Percentiles rank a stretch among this genome's conserved stretches.
Conservation (phyloP, 2,797 vertebrate species). For the Morus bassanus region DNA sequence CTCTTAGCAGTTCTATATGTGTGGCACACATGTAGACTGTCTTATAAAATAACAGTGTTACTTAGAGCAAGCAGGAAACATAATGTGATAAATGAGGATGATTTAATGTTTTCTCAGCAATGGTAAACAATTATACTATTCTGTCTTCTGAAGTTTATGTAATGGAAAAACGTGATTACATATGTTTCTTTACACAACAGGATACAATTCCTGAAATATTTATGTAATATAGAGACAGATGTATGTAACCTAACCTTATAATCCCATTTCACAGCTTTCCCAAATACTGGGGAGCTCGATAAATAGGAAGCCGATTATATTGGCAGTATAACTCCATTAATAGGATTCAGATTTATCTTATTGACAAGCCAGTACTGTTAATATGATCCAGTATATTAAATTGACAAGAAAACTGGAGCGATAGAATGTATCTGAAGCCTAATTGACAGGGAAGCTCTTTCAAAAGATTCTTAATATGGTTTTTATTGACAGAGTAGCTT, state of each 20-base stretch:
- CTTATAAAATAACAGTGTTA: neutral
- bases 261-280: constrained; percentile 80
- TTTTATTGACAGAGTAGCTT: constrained; percentile 81
- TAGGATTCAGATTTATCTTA: constrained; percentile 82
- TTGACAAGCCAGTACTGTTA: constrained; percentile 80
- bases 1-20: neutral
- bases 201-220: constrained; percentile 82
- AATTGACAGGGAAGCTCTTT: constrained; percentile 83
- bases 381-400: constrained; percentile 81
- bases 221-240: constrained; percentile 80
- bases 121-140: constrained; percentile 63
- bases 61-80: neutral
- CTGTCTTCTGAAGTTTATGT: constrained; percentile 77
- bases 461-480: constrained; percentile 79
- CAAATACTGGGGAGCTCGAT: constrained; percentile 72
- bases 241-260: constrained; percentile 84
- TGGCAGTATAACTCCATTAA: constrained; percentile 82
- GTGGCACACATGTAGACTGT: neutral
- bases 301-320: constrained; percentile 81
- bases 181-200: constrained; percentile 80
- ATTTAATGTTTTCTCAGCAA: constrained; percentile 50
- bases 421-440: constrained; percentile 77
- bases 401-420: constrained; percentile 79
- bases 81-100: constrained; percentile 52
- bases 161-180: constrained; percentile 78